phyloP scores from a whole-genome alignment of 2,888 invertebrate species.

The Xestia ashworthii region DNA sequence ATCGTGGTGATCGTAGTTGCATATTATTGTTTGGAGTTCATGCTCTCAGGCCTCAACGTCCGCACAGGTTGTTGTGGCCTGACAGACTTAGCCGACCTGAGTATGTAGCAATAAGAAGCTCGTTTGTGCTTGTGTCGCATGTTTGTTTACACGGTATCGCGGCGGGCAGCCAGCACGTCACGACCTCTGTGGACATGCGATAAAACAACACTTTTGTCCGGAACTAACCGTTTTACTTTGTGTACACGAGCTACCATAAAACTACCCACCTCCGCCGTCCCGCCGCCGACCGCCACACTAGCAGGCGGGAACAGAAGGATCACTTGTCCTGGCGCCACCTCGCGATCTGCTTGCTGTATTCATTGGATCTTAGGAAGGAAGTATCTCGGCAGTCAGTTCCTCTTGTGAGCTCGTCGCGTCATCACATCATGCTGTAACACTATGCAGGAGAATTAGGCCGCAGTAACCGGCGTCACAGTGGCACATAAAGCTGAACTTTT shows the following conservation, averaged over 20 bases:
- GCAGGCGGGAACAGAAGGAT: slow-evolving; percentile 16
- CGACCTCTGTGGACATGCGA: slow-evolving; percentile 30
- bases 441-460: not conserved
- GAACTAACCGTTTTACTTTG: slow-evolving; percentile 54
- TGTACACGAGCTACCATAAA: slow-evolving; percentile 17
- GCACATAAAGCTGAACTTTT: not conserved
- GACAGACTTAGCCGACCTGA: not conserved
- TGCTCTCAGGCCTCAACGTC: not conserved
- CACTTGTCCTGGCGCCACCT: not conserved
- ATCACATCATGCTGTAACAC: not conserved
- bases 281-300: not conserved
- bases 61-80: not conserved
- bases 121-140: not conserved
- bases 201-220: slow-evolving; percentile 38
- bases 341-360: not conserved
- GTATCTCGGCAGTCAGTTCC: not conserved
- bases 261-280: not conserved
- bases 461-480: not conserved
- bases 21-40: not conserved
- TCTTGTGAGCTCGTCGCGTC: not conserved
- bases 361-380: not conserved
- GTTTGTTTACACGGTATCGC: not conserved
- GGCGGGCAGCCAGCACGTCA: not conserved
- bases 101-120: not conserved
- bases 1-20: not conserved